Evolutionary conservation across 2,797 vertebrate genomes (phyloP), one percentile per base, ranked within the genome.

Genomic region (Galaxias olidus): DNA sequence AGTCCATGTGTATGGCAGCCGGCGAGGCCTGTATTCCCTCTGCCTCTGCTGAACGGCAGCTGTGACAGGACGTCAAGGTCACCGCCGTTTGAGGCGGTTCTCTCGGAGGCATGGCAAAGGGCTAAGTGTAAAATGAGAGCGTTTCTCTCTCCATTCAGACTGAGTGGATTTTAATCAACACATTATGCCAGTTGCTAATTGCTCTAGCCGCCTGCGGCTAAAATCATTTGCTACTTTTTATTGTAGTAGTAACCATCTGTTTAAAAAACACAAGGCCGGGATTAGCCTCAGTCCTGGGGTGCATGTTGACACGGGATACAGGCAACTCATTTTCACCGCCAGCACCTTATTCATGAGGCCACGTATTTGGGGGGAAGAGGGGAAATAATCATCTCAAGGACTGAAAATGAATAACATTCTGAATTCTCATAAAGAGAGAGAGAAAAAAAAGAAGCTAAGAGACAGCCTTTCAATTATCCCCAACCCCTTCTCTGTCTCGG

Each of bases 181-280:
- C 92, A 90, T 92, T 90, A 91, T 90, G 89, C 87, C 90, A 91
- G 92, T 93, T 91, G 91, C 93, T 93, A 93, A 93, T 93, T 93
- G 90, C 90, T 88, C 90, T 84, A 78, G 87, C 80, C 76, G 81
- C 91, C 91, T 79, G 90, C 90, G 92, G 91, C 81, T 92, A 91
- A 91, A 91, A 91, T 91, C 86, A 93, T 92, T 91, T 90, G 89
- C 88, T 91, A 91, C 87, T 91, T 92, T 86, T 89, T 87, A 90
- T 89, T 90, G 84, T 88, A 85, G 86, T 86, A 86, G 86, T 91
- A 89, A 89, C 92, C 92, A 92, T 93, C 92, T 93, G 92, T 92
- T 92, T 90, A 84, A 84, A 91, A n/a, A 92, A 89, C 86, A 89
- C 77, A 53, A 66, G 77, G 84, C 86, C 83, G 66, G 83, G 85